Percentiles rank a stretch among this genome's conserved stretches.
Evolutionary conservation across 2,888 invertebrate genomes (phyloP).

Genomic region (Syrista parreyssii): DNA sequence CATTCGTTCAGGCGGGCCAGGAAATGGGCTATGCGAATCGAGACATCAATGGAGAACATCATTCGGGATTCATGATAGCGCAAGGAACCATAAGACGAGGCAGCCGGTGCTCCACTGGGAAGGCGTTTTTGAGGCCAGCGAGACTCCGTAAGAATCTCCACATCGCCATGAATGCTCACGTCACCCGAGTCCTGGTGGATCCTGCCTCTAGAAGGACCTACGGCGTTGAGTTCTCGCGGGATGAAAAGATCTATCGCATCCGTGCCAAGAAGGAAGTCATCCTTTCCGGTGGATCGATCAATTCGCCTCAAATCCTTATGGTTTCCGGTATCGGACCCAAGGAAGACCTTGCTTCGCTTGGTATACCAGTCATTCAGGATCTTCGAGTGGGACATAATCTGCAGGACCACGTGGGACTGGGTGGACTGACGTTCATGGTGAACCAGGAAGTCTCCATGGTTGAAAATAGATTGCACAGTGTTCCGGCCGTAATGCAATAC

Average conservation of each 20-base stretch:
- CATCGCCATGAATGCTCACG: conserved; percentile 85
- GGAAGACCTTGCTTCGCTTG: conserved; percentile 76
- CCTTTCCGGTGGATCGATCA: conserved; percentile 90
- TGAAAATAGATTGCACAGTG: conserved; percentile 81
- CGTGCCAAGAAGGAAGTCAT: conserved; percentile 89
- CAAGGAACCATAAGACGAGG: conserved; percentile 84
- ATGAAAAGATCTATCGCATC: conserved; percentile 78
- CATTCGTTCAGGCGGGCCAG: conserved; percentile 85
- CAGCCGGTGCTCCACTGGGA: conserved; percentile 87
- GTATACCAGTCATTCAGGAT: conserved; percentile 84
- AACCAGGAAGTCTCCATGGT: conserved; percentile 84
- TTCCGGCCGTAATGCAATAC: conserved; percentile 84
- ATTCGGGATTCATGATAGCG: conserved; percentile 90
- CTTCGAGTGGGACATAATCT: conserved; percentile 86
- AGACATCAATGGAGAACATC: conserved; percentile 88
- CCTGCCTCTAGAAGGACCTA: conserved; percentile 78
- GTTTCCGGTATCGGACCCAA: conserved; percentile 88
- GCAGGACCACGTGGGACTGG: conserved; percentile 90
- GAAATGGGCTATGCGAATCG: conserved; percentile 88
- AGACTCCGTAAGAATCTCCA: conserved; percentile 85
- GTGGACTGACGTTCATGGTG: conserved; percentile 85
- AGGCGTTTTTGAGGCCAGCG: conserved; percentile 86
- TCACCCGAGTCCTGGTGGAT: conserved; percentile 70
- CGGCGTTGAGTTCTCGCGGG: conserved; percentile 84
- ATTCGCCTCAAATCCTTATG: conserved; percentile 94